Conservation (phyloP, 2,797 vertebrate species). For the Myripristis murdjan region DNA sequence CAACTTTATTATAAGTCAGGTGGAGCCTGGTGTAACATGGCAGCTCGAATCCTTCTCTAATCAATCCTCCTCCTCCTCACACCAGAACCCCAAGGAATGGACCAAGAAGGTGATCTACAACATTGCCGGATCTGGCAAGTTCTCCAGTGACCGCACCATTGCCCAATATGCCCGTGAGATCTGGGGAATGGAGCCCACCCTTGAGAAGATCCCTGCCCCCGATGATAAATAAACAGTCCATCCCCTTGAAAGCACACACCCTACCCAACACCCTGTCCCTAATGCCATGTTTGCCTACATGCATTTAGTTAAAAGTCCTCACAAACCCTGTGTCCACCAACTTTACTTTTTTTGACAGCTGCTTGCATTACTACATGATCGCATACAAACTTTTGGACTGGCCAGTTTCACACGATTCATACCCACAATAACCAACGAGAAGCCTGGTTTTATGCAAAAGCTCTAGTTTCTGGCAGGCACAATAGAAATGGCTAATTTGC, state of each 20-base stretch:
- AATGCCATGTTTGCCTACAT: constrained; percentile 32
- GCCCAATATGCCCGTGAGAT: constrained; percentile 93
- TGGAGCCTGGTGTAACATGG: background rate
- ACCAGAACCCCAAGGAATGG: constrained; percentile 93
- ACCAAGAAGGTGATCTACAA: constrained; percentile 93
- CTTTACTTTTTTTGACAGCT: constrained; percentile 14
- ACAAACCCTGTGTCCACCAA: constrained; percentile 25
- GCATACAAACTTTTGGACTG: constrained; percentile 19
- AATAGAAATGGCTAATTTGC: constrained; percentile 14
- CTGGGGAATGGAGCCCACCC: constrained; percentile 92
- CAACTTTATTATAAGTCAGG: background rate
- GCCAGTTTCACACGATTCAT: constrained; percentile 38
- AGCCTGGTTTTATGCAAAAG: constrained; percentile 15
- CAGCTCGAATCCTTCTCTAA: background rate
- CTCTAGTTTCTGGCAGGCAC: background rate
- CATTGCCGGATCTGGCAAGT: constrained; percentile 93
- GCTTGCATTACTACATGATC: constrained; percentile 12
- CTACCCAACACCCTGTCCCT: too few relatives aligned
- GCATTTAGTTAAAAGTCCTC: constrained; percentile 29
- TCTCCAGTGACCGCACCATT: constrained; percentile 95
- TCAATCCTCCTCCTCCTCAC: constrained; percentile 10
- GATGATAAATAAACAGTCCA: constrained; percentile 77
- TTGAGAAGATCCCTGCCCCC: constrained; percentile 88
- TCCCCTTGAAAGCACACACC: constrained; percentile 11
- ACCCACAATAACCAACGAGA: constrained; percentile 1